Base-by-base conservation (phyloP, 2,888 invertebrate species). In the Acanthoscelides obtectus region DNA sequence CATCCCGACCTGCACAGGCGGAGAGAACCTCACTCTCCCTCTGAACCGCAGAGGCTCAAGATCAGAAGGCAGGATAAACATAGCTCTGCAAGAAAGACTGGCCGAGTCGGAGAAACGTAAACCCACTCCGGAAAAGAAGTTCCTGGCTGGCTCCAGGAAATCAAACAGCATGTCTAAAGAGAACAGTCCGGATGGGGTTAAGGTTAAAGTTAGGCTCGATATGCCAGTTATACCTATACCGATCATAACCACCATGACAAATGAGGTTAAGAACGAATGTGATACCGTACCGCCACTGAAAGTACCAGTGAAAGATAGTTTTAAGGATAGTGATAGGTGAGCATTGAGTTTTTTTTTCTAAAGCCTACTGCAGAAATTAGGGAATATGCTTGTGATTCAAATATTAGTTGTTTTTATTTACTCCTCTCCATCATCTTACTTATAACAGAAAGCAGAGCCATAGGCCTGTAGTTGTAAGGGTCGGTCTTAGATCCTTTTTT, bases 51-150 rank as follows among this genome's bases (percentile, higher is more conserved):
- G 94, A 21, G 94, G 94, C 71, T 93, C 94, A 66, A 89, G 94
- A 75, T 94, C 94, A 3, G 94, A 94, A 85, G 94, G 94, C 1
- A 91, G 93, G 71, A 86, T 94, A 75, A 94, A 93, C 79, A 86
- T 91, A 12, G 89, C 91, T 19, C 85, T 92, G 68, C 92, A 92
- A 79, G 92, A 90, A 77, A 86, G 89, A 69, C 83, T 89, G 63
- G 87, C 89, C 1, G 89, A 90, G 77, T 85, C 88, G 12, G 88
- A 90, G 74, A 79, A 82, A 63, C 77, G 83, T 68, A 91, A 90
- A 81, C 88, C 81, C 8, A 69, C 75, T 25, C 69, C 75, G 22
- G 74, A 73, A 25, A 64, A 69, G 25, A 75, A 75, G 45, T 72
- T 71, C 67, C 69, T 66, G 4, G 45, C 67, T 20, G 64, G 68